Conservation (phyloP, 2,113 vertebrate genomes). For the Etia nguti region DNA sequence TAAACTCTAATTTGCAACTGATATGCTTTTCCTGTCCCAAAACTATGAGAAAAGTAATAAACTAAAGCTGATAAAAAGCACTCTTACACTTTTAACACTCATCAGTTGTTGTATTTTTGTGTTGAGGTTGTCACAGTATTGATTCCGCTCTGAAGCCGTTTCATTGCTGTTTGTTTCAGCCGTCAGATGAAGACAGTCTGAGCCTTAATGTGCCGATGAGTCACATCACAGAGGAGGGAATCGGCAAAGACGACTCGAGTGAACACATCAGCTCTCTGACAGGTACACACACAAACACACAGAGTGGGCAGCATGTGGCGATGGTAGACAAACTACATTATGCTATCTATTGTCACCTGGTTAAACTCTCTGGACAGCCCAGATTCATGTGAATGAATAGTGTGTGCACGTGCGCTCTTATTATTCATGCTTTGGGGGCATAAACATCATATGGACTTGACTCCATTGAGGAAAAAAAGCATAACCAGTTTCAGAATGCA, state of each 20-base stretch:
- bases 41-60: background rate
- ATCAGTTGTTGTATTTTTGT: background rate
- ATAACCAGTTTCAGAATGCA: background rate
- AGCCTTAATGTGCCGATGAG: slow-evolving; percentile 89
- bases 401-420: background rate
- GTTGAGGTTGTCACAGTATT: background rate
- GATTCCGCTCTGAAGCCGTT: background rate
- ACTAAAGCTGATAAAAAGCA: background rate
- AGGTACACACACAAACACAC: slow-evolving; percentile 65
- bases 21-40: background rate
- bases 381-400: background rate
- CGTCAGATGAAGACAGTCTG: slow-evolving; percentile 90
- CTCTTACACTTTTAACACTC: background rate
- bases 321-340: background rate
- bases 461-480: background rate
- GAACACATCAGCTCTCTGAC: slow-evolving; percentile 78
- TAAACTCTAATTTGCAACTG: background rate
- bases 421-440: background rate
- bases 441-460: background rate
- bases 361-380: background rate
- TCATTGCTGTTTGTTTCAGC: slow-evolving; percentile 62
- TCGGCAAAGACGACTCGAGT: slow-evolving; percentile 81
- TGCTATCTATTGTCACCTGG: background rate
- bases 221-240: slow-evolving; percentile 86
- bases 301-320: background rate